Conservation (phyloP, 2,888 invertebrate species). For the Automeris io region DNA sequence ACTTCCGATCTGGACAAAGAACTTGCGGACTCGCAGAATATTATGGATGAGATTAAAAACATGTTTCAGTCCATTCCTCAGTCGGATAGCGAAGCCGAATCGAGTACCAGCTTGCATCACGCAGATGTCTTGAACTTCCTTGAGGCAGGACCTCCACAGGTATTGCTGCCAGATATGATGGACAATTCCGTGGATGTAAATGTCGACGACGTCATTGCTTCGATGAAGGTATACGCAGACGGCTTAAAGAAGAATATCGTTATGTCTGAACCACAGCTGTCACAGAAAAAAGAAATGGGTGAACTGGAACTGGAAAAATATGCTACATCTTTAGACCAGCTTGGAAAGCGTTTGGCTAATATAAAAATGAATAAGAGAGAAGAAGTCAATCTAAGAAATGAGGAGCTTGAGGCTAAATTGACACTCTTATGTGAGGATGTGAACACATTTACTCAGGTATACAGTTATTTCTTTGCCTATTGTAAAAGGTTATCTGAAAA, state of each 20-base stretch:
- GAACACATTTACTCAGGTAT: constrained; percentile 55
- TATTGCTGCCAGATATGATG: constrained; percentile 52
- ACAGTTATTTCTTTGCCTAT: too few species aligned
- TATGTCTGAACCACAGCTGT: constrained; percentile 18
- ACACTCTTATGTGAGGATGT: constrained; percentile 50
- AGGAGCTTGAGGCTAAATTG: constrained; percentile 49
- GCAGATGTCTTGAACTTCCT: constrained; percentile 47
- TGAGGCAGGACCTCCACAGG: constrained; percentile 40
- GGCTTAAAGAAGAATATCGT: constrained; percentile 43
- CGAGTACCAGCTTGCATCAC: constrained; percentile 19
- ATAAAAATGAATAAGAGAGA: constrained; percentile 40
- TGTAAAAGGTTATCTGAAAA: too few species aligned
- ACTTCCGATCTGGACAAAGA: constrained; percentile 51
- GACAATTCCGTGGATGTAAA: constrained; percentile 37
- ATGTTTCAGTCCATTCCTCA: constrained; percentile 41
- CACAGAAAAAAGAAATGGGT: constrained; percentile 21
- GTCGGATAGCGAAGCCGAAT: constrained; percentile 7
- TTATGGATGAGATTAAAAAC: constrained; percentile 50
- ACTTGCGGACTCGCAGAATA: constrained; percentile 49
- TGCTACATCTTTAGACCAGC: constrained; percentile 45
- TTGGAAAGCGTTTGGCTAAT: constrained; percentile 49
- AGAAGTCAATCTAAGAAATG: constrained; percentile 32
- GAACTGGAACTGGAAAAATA: constrained; percentile 46
- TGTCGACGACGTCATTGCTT: constrained; percentile 43
- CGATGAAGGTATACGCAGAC: constrained; percentile 50